A percentile compares a stretch with the other conserved stretches of the same genome.
These are phyloP conservation scores for Onthophagus sagittarius DNA, from an alignment of 2,888 invertebrate genomes.

Conservation along the genomic window DNA sequence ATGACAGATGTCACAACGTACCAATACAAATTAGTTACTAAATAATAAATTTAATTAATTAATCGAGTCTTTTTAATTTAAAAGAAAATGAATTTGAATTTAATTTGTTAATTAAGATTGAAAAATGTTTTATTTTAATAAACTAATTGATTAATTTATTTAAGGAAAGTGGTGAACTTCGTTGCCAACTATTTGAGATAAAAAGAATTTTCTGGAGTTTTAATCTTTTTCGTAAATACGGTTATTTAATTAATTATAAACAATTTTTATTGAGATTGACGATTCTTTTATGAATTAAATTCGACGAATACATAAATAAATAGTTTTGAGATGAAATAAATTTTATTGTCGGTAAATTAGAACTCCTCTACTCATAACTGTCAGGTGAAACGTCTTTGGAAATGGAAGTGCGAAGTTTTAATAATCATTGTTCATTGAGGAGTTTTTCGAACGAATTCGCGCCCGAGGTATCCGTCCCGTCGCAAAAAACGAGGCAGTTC, in stretches of 20 bases:
- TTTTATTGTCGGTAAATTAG: slow-evolving; percentile 13
- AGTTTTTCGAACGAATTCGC: not conserved
- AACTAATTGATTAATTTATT: too few relatives aligned
- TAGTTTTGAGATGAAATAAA: not conserved
- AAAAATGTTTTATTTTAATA: too few relatives aligned
- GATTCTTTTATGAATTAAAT: not conserved
- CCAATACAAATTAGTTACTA: not conserved
- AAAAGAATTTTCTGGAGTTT: too few relatives aligned
- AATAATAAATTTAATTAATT: not conserved
- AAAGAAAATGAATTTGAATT: too few relatives aligned
- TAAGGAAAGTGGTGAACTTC: too few relatives aligned
- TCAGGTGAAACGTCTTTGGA: slow-evolving; percentile 20
- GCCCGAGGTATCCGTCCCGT: slow-evolving; percentile 15
- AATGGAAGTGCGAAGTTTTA: slow-evolving; percentile 22
- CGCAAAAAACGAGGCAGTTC: slow-evolving; percentile 17
- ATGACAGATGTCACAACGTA: not conserved
- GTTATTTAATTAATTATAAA: not conserved
- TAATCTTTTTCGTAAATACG: too few relatives aligned
- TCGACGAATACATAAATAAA: not conserved
- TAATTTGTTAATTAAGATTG: too few relatives aligned
- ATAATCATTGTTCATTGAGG: not conserved
- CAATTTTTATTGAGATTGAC: not conserved
- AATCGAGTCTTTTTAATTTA: not conserved
- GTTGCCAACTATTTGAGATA: too few relatives aligned
- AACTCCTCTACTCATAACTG: not conserved